Evolutionary conservation across 2,888 invertebrate genomes (phyloP).

Genomic region (Bimastos eiseni): DNA sequence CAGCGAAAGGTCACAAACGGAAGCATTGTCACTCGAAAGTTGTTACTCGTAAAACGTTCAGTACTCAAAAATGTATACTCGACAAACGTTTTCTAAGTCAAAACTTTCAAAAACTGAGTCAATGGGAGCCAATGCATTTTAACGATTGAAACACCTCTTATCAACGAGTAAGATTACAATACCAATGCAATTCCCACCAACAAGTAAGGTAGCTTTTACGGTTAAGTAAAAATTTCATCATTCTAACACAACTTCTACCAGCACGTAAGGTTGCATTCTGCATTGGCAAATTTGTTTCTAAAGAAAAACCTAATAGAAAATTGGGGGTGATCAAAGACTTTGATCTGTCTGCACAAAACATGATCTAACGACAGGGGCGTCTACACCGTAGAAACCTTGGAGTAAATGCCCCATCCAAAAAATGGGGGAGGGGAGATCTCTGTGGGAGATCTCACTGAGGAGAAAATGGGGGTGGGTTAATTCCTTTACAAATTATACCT

Average conservation of each 20-base stretch:
- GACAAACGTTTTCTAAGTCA: not conserved
- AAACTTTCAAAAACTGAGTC: not conserved
- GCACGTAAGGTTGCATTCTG: not conserved
- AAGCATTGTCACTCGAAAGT: not conserved
- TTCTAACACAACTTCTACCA: not conserved
- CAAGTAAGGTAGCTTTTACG: not conserved
- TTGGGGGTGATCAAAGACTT: not conserved
- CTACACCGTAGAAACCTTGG: no score
- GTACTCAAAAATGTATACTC: no score
- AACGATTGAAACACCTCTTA: not conserved
- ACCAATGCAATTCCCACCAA: not conserved
- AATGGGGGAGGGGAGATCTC: no score
- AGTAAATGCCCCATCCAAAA: no score
- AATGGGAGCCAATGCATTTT: not conserved
- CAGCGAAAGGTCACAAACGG: not conserved
- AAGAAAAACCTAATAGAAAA: not conserved
- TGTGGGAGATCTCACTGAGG: no score
- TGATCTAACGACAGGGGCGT: no score
- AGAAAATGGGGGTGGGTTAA: no score
- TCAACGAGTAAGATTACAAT: not conserved
- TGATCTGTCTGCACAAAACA: not conserved
- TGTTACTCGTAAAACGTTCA: no score
- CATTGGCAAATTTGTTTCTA: not conserved
- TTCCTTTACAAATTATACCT: no score
- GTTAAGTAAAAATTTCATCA: not conserved